Evolutionary conservation across 1,140 invertebrate species (phyloP), one percentile per base, ranked within the genome.

Genomic region (Pachyrhynchus sulphureomaculatus): DNA sequence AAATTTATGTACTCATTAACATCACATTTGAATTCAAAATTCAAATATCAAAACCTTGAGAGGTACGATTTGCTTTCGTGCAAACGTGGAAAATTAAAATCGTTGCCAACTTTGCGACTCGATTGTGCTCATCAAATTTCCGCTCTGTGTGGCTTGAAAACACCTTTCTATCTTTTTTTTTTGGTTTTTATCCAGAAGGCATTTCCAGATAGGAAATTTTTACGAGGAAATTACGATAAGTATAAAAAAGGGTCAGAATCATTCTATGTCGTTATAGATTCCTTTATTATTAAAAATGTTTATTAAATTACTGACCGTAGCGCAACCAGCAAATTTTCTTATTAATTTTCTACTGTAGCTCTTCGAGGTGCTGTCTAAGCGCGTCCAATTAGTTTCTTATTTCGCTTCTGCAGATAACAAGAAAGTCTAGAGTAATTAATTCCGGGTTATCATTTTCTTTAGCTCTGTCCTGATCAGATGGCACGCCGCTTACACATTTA

Each of bases 61-160:
- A 55, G 42, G 37, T 33, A 37, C n/a, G 44, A 32, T 55, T 55
- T 55, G 21, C 23, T 32, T n/a, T 39, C 8, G 49, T 37, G 33
- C 32, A 52, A 52, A 52, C 37, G 37, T 32, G 26, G 36, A 55
- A 55, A 55, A 55, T 44, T 55, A 55, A 55, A 55, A 55, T 44
- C 53, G 26, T 13, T 55, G 39, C 37, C 24, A 24, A 44, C 39
- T 55, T 39, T 3, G 18, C 36, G 51, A 41, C n/a, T 53, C 36
- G 49, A 24, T n/a, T 53, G 49, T 53, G n/a, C n/a, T 51, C 51
- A 54, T 55, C 37, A 55, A 8, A 26, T 55, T 55, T 55, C 53
- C 39, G 53, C 37, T 33, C 26, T n/a, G 42, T 44, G 37, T 32
- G 53, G 39, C 41, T 55, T 20, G 39, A 33, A 55, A 55, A 32